Evolutionary conservation across 1,140 invertebrate species (phyloP), one percentile per base, ranked within the genome.

Genomic region (Bombus polaris): DNA sequence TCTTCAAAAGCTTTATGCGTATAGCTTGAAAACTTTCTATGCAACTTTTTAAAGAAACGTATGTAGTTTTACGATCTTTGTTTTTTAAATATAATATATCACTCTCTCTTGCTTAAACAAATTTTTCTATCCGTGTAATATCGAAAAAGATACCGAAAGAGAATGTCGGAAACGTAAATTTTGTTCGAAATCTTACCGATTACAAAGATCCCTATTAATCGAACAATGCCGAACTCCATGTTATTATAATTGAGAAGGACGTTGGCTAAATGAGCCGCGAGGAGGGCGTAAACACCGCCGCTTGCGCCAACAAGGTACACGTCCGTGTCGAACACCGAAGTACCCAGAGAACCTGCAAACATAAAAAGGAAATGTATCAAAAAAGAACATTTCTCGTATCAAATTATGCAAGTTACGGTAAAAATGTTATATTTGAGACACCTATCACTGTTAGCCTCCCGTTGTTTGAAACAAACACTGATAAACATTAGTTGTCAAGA

Each of bases 221-320:
- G 96, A 86, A 99, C 96, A 82, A 99, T 97, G 57, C 98, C 98
- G 94, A 99, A 98, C 92, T 99, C 98, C 98, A 99, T 99, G 93
- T 98, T 98, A 94, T 99, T 98, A 95, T 99, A 99, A 95, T 99
- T 99, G 92, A 99, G 96, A 88, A 99, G 96, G 65, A 99, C 98
- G 94, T 99, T 99, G 84, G 98, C 98, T 88, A 99, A 96, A 96
- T 99, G 99, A 74, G 98, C 98, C 18, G 98, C 98, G 25, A 99
- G 95, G 42, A 99, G 96, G 44, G 98, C 98, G 94, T 99, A 99
- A 82, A 99, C 98, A 57, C 97, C 99, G 57, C 98, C 98, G 74
- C 98, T 99, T 15, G 99, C 98, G 44, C 98, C 98, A 57, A 99
- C 98, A 37, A 99, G 96, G 93, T 97, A 99, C 66, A 98, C 98